Evolutionary conservation across 1,140 invertebrate genomes (phyloP).

Genomic region (Cardiocondyla obscurior): DNA sequence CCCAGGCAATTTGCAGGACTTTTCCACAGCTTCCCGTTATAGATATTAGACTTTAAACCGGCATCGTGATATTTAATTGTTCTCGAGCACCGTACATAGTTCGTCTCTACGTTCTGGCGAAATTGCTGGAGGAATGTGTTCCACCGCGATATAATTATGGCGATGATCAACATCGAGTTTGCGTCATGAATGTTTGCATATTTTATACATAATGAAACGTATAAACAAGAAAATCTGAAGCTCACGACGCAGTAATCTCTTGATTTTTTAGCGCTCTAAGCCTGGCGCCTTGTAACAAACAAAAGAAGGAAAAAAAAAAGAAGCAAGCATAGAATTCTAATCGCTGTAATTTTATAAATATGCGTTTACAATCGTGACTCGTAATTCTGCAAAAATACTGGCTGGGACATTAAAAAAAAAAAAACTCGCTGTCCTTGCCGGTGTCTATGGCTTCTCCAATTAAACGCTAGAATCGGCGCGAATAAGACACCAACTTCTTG

Average conservation of each 20-base stretch:
- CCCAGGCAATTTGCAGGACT: neutral
- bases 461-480: neutral
- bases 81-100: neutral
- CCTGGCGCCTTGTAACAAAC: neutral
- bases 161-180: neutral
- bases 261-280: neutral
- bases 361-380: conserved; percentile 8
- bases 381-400: conserved; percentile 15
- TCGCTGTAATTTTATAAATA: conserved; percentile 48
- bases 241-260: conserved; percentile 1
- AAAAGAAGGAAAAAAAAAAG: neutral
- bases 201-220: neutral
- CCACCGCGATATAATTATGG: neutral
- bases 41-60: neutral
- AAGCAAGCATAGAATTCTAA: no score
- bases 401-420: neutral
- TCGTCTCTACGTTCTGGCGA: neutral
- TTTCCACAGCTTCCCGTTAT: neutral
- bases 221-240: conserved; percentile 27
- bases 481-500: conserved; percentile 65
- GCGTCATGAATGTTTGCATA: neutral
- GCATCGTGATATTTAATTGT: neutral
- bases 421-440: conserved; percentile 57
- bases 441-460: neutral
- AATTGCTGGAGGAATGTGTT: neutral